Conservation (phyloP, 2,797 vertebrate species). For the Spondyliosoma cantharus region DNA sequence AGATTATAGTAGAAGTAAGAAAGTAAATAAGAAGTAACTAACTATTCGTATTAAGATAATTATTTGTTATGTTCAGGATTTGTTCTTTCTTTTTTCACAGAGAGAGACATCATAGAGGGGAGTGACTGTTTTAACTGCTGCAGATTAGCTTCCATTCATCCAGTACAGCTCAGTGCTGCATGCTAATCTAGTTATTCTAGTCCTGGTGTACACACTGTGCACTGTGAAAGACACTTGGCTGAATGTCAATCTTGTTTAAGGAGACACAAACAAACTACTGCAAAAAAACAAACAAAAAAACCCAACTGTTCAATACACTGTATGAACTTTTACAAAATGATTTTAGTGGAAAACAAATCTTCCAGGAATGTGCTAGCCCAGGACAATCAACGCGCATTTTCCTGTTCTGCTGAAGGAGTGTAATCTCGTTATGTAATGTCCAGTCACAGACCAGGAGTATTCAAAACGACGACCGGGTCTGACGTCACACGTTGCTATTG, state of each 20-base stretch:
- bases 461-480: slow-evolving; percentile 51
- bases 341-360: slow-evolving; percentile 5
- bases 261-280: slow-evolving; percentile 16
- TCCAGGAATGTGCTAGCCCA: neutral
- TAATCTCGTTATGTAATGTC: slow-evolving; percentile 76
- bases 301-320: neutral
- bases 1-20: too few relatives aligned
- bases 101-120: slow-evolving; percentile 19
- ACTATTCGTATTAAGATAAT: neutral
- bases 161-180: slow-evolving; percentile 50
- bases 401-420: slow-evolving; percentile 35
- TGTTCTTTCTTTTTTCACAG: too few relatives aligned
- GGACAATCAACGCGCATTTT: slow-evolving; percentile 22
- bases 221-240: slow-evolving; percentile 20
- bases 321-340: neutral
- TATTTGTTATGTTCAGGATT: neutral
- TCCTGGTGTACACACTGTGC: slow-evolving; percentile 58
- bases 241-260: neutral
- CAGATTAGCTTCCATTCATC: slow-evolving; percentile 73
- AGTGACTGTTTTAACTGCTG: slow-evolving; percentile 51
- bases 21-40: too few relatives aligned
- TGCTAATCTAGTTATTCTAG: slow-evolving; percentile 81
- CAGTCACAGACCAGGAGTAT: slow-evolving; percentile 61
- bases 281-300: neutral
- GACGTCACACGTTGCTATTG: slow-evolving; percentile 62